These are phyloP conservation scores for Hucho hucho DNA, from an alignment of 2,113 vertebrate species.

Conservation along the genomic window DNA sequence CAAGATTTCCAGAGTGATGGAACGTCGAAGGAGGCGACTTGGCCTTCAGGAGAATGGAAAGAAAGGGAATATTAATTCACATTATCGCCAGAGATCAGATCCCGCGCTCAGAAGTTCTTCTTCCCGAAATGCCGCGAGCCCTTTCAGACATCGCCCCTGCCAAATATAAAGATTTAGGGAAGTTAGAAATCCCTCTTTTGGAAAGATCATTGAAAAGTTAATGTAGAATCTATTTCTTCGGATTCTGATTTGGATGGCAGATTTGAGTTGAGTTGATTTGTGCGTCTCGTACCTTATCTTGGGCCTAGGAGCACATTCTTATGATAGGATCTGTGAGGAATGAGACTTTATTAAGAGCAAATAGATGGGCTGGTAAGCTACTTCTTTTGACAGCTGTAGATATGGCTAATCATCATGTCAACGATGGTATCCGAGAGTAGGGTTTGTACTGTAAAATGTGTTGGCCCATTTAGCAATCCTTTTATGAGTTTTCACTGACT, in stretches of 20 bases:
- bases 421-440: constrained; percentile 1
- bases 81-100: constrained; percentile 55
- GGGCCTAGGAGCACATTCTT: constrained; percentile 44
- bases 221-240: too few relatives aligned
- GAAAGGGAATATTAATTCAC: constrained; percentile 61
- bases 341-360: constrained; percentile 32
- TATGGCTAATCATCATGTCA: not conserved
- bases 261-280: constrained; percentile 48
- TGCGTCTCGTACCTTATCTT: constrained; percentile 46
- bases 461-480: not conserved
- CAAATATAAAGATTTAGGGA: too few relatives aligned
- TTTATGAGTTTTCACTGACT: too few relatives aligned
- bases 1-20: constrained; percentile 69
- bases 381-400: constrained; percentile 24
- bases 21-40: constrained; percentile 48
- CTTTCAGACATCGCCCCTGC: too few relatives aligned
- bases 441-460: constrained; percentile 18
- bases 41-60: constrained; percentile 45
- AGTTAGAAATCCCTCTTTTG: too few relatives aligned
- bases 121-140: not conserved
- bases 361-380: not conserved
- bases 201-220: too few relatives aligned
- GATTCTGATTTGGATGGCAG: constrained; percentile 34
- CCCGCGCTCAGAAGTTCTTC: constrained; percentile 26
- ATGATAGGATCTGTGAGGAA: constrained; percentile 48